Evolutionary conservation across 2,113 vertebrate genomes (phyloP), one percentile per base, ranked within the genome.

Genomic region (Paraplagusia blochii): DNA sequence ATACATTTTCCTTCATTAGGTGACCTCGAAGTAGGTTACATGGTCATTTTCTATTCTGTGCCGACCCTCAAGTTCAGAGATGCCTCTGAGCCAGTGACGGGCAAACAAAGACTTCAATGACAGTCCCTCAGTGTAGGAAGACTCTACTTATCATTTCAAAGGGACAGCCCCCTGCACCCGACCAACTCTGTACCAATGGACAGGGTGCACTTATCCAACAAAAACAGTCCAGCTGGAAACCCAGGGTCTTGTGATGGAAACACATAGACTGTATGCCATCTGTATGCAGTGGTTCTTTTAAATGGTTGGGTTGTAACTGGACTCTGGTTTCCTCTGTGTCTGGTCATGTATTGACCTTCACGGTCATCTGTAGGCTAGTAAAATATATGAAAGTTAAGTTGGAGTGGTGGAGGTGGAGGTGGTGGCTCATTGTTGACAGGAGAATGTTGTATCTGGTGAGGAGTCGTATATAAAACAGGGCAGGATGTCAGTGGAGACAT

Each of bases 141-240:
- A 74, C 65, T 80, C 71, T 82, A 46, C 69, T 89, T 90, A 86
- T 79, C 80, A 85, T 88, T 89, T 91, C 86, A 89, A 88, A 89
- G 82, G 74, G 76, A 83, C 80, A 70, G 49, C 59, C 72, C 64
- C 58, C 69, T 64, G 81, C 74, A 79, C 81, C 79, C 62, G 58
- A 55, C 71, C 57, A 33, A 81, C 77, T 78, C 57, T 52, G 49
- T 53, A 72, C 71, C 74, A 53, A 58, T 51, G 77, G 79, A 84
- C 79, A 86, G 66, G 43, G 58, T 76, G 76, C 65, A 57, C 51
- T 61, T 10, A 57, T 46, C 67, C 56, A 81, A 80, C 76, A 80
- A 77, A 79, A 68, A 67, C 74, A 72, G 79, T 70, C 68, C 74
- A 44, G 72, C 44, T 51, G 62, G 52, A 71, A 82, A 78, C 55